Evolutionary conservation across 2,888 invertebrate species (phyloP).

Genomic region (Campoplex nolae): DNA sequence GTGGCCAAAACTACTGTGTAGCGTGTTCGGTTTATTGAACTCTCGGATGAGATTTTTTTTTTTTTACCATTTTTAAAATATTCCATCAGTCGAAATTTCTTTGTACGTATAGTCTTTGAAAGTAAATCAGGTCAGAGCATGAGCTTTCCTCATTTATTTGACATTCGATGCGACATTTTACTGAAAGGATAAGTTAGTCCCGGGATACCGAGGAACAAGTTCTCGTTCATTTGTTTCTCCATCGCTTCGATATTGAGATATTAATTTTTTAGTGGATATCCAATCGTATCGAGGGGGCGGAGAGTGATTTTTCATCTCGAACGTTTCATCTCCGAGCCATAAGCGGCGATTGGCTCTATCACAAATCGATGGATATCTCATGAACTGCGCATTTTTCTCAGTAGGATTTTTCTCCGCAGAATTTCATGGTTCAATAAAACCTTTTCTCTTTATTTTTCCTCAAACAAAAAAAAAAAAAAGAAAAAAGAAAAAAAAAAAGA

Average conservation of each 20-base stretch:
- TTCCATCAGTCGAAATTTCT: slow-evolving; percentile 18
- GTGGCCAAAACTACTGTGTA: background rate
- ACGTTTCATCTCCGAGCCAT: background rate
- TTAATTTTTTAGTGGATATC: background rate
- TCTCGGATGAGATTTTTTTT: slow-evolving; percentile 3
- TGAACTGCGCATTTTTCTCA: background rate
- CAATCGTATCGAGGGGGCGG: background rate
- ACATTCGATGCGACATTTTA: background rate
- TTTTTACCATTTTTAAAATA: background rate
- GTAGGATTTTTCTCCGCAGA: background rate
- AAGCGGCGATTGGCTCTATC: background rate
- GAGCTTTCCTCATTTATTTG: background rate
- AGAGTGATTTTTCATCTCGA: background rate
- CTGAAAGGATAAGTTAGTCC: background rate
- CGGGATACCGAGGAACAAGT: background rate
- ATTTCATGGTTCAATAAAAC: background rate
- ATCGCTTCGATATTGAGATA: background rate
- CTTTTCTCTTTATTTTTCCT: background rate
- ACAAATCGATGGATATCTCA: background rate
- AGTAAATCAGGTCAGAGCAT: background rate
- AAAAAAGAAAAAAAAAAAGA: background rate
- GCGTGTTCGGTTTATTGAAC: background rate
- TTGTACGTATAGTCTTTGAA: background rate
- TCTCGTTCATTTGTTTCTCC: background rate
- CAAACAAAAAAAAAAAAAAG: too few species aligned